Base-by-base conservation (phyloP, 2,888 invertebrate genomes). In the Atethmia centrago region DNA sequence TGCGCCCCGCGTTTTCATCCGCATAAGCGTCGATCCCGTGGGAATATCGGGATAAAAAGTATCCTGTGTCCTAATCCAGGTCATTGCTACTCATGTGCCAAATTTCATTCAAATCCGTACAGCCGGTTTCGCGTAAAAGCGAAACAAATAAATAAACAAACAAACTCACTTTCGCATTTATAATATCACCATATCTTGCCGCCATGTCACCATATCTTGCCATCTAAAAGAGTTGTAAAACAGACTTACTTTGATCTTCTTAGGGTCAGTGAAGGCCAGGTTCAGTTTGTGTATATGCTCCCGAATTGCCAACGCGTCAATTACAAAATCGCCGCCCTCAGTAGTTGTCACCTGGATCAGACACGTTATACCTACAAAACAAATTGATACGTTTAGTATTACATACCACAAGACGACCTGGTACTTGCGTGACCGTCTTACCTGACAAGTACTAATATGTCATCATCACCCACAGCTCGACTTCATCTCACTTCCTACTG, bases 321-420 rank as follows among this genome's bases (percentile, higher is more conserved):
- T 96, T 1, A 99, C 96, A 91, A 98, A 99, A 94, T 99, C 99
- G 12, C 96, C 96, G 2, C 95, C 93, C 40, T 93, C 93, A 66
- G 97, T 91, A 0, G 99, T 98, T 0, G 99, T 99, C 86, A 99
- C 98, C 96, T 99, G 99, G 94, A 99, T 97, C 3, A 99, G 96
- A 92, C 99, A 99, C 0, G 99, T 99, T 71, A 99, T 97, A 0
- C 96, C 96, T 96, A 90, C 5, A 76, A 82, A 63, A 65, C n/a
- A 61, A 64, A 73, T 74, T 25, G 10, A 40, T 14, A 19, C 40
- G 36, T 59, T 61, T 31, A 73, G 72, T 47, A 31, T 47, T 25
- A 74, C 21, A 19, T 28, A 14, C n/a, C 64, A n/a, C n/a, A 64
- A 7, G n/a, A 31, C 31, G 31, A n/a, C 3, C 16, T 31, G 51